phyloP scores from a whole-genome alignment of 2,888 invertebrate species.

The Biston betularia region DNA sequence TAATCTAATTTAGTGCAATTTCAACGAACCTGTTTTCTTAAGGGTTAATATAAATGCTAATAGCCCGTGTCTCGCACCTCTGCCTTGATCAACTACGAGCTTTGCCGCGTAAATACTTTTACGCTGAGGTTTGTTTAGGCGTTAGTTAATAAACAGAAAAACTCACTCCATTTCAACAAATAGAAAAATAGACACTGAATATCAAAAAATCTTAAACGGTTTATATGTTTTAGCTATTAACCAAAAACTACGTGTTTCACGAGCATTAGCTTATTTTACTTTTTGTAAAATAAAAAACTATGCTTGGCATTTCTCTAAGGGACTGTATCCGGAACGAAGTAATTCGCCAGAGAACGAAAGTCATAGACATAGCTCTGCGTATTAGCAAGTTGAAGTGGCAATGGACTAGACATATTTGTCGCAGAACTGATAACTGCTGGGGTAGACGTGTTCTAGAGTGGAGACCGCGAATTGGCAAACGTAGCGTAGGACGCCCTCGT shows the following conservation, averaged over 20 bases:
- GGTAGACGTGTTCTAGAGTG: no score
- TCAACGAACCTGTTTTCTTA: constrained; percentile 69
- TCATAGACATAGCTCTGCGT: no score
- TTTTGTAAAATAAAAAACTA: constrained; percentile 5
- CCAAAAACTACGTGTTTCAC: background rate
- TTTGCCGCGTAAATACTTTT: constrained; percentile 21
- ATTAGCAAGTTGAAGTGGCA: no score
- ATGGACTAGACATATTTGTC: no score
- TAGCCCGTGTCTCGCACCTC: constrained; percentile 55
- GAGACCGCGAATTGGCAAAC: no score
- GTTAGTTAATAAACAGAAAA: constrained; percentile 1
- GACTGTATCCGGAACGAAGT: no score
- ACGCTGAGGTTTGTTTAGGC: constrained; percentile 41
- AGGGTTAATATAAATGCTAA: constrained; percentile 82
- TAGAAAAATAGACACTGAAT: background rate
- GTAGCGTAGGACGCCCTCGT: no score
- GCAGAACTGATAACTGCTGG: no score
- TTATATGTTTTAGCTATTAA: background rate
- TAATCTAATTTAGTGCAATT: constrained; percentile 70
- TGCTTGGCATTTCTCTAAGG: no score
- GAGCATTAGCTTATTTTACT: background rate
- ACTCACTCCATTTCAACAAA: background rate
- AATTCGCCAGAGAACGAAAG: no score
- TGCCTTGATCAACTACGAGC: constrained; percentile 40
- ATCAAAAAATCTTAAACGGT: background rate